phyloP scores from a whole-genome alignment of 2,113 vertebrate genomes.

The Psilopsiagon aymara region DNA sequence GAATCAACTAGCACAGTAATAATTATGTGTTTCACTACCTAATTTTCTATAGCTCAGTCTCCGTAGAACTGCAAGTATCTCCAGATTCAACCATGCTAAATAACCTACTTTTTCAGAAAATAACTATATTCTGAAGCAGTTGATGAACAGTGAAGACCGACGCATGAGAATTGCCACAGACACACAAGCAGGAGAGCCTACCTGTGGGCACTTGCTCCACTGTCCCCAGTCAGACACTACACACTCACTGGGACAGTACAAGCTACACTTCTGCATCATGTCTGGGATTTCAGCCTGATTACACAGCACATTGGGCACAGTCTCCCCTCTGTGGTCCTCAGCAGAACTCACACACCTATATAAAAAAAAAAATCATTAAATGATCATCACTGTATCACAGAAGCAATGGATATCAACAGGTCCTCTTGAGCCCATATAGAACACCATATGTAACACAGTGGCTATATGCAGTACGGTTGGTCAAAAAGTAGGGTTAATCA shows the following conservation, averaged over 20 bases:
- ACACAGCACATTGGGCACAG: constrained; percentile 81
- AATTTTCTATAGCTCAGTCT: background rate
- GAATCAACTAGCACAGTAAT: background rate
- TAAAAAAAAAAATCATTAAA: background rate
- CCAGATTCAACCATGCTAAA: background rate
- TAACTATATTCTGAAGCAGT: background rate
- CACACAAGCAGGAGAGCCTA: constrained; percentile 58
- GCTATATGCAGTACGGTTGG: background rate
- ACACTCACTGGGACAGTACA: constrained; percentile 89
- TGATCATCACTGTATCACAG: no score
- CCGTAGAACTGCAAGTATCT: constrained; percentile 13
- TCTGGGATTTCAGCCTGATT: constrained; percentile 81
- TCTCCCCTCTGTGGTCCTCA: constrained; percentile 52
- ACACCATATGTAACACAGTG: accelerated
- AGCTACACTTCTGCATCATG: constrained; percentile 81
- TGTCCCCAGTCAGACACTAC: constrained; percentile 88
- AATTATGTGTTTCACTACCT: background rate
- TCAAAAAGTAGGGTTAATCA: background rate
- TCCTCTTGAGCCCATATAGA: background rate
- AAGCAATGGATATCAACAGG: background rate
- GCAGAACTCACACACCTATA: constrained; percentile 84
- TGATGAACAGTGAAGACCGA: background rate
- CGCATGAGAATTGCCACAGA: accelerated
- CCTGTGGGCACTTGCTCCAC: constrained; percentile 90
- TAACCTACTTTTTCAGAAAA: background rate